These are phyloP conservation scores for Proterorhinus semilunaris DNA, from an alignment of 2,113 vertebrate genomes.

Conservation along the genomic window DNA sequence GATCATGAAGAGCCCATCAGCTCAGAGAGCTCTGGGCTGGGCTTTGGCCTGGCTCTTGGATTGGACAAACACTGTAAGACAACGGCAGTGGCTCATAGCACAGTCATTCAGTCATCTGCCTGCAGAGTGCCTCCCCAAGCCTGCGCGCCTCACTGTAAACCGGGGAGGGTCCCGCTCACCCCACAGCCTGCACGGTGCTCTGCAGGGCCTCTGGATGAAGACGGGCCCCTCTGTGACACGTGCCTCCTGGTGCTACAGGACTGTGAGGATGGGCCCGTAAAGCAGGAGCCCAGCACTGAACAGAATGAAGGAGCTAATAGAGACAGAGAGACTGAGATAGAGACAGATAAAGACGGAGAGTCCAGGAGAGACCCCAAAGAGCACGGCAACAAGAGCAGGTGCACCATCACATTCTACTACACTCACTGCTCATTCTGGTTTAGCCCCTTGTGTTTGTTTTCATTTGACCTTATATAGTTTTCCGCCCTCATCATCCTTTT, in stretches of 20 bases:
- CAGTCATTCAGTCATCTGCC: slow-evolving; percentile 75
- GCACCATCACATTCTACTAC: not conserved
- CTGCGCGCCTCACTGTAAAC: slow-evolving; percentile 58
- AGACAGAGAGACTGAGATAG: slow-evolving; percentile 48
- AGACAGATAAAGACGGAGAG: slow-evolving; percentile 48
- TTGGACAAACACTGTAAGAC: slow-evolving; percentile 71
- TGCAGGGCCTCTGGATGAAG: slow-evolving; percentile 47
- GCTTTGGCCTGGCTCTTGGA: slow-evolving; percentile 59
- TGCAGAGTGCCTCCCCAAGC: slow-evolving; percentile 69
- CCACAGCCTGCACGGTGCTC: slow-evolving; percentile 54
- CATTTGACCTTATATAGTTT: slow-evolving; percentile 7
- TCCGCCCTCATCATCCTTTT: slow-evolving; percentile 15
- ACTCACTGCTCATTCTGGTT: slow-evolving; percentile 13
- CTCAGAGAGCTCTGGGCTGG: slow-evolving; percentile 54
- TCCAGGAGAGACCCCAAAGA: slow-evolving; percentile 63
- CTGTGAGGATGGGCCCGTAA: slow-evolving; percentile 45
- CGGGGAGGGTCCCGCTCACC: slow-evolving; percentile 56
- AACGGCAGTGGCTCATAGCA: slow-evolving; percentile 55
- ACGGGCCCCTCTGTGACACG: slow-evolving; percentile 75
- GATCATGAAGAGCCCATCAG: slow-evolving; percentile 78
- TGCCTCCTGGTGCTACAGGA: slow-evolving; percentile 75
- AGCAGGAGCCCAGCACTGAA: slow-evolving; percentile 66
- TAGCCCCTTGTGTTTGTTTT: slow-evolving; percentile 6
- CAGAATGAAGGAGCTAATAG: slow-evolving; percentile 56
- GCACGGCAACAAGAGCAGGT: slow-evolving; percentile 61